phyloP scores from a whole-genome alignment of 2,113 vertebrate genomes.

The Tetraodon nigroviridis region DNA sequence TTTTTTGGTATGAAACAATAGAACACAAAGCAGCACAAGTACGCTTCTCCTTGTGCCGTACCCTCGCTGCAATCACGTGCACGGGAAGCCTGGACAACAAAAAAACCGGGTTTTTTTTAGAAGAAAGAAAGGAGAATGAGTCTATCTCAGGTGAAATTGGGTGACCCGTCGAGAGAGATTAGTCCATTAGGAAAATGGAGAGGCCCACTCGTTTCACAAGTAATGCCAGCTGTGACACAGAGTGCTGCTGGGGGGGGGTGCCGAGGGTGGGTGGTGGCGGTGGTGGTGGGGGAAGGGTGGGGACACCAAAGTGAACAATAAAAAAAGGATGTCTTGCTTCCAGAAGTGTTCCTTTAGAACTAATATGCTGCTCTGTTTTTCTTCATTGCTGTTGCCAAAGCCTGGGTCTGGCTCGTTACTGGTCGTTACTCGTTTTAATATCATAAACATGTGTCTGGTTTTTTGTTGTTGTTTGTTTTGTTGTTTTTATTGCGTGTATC shows the following conservation, averaged over 20 bases:
- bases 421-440: constrained; percentile 31
- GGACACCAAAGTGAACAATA: constrained; percentile 62
- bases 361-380: constrained; percentile 29
- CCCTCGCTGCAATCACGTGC: constrained; percentile 11
- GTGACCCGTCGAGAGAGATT: constrained; percentile 58
- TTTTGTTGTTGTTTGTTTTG: neutral
- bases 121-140: constrained; percentile 45
- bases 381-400: constrained; percentile 14
- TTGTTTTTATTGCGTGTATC: constrained; percentile 26
- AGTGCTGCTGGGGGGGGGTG: constrained; percentile 35
- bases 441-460: constrained; percentile 37
- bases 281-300: constrained; percentile 53
- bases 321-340: constrained; percentile 63
- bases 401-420: constrained; percentile 10
- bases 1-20: neutral
- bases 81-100: constrained; percentile 41
- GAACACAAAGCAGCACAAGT: too few relatives aligned
- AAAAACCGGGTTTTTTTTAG: constrained; percentile 1
- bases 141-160: constrained; percentile 62
- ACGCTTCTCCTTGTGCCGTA: constrained; percentile 15
- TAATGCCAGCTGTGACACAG: constrained; percentile 72
- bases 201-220: constrained; percentile 66
- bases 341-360: constrained; percentile 47
- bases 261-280: constrained; percentile 4
- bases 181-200: constrained; percentile 68